These are phyloP conservation scores for Cyrtodaria siliqua DNA, from an alignment of 2,888 invertebrate genomes.

Conservation along the genomic window DNA sequence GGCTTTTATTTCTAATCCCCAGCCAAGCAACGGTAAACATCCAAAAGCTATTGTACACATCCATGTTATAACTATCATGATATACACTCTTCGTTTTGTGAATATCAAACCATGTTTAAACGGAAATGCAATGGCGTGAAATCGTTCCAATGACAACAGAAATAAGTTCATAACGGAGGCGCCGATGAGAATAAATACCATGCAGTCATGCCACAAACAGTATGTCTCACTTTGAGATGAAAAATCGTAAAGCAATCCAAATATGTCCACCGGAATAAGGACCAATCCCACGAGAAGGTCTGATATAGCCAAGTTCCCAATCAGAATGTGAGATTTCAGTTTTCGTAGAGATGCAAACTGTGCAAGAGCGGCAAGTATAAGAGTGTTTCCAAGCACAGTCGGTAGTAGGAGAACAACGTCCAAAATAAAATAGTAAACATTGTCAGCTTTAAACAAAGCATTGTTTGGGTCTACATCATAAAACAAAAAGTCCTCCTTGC, in stretches of 20 bases:
- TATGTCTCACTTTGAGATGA: neutral
- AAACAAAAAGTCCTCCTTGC: too few species aligned
- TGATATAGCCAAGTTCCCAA: conserved; percentile 17
- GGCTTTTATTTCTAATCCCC: neutral
- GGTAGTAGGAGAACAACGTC: conserved; percentile 12
- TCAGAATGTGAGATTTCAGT: conserved; percentile 10
- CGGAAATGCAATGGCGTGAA: conserved; percentile 27
- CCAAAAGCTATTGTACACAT: conserved; percentile 12
- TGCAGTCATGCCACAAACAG: conserved; percentile 15
- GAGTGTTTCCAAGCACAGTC: conserved; percentile 18
- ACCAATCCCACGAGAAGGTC: conserved; percentile 25
- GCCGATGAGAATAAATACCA: conserved; percentile 8
- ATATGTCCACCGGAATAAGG: conserved; percentile 18
- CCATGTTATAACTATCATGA: conserved; percentile 20
- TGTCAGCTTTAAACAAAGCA: too few species aligned
- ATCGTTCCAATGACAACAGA: conserved; percentile 29
- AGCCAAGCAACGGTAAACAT: conserved; percentile 15
- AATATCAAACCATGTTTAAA: conserved; percentile 12
- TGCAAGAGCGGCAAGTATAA: conserved; percentile 19
- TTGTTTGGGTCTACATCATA: too few species aligned
- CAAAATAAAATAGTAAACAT: too few species aligned
- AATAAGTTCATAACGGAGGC: conserved; percentile 30
- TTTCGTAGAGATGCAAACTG: conserved; percentile 8
- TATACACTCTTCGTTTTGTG: conserved; percentile 20
- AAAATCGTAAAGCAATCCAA: neutral